Percentiles rank a stretch among this genome's conserved stretches.
phyloP scores from a whole-genome alignment of 64 coral and sea anemone genomes.

The Montipora foliosa region DNA sequence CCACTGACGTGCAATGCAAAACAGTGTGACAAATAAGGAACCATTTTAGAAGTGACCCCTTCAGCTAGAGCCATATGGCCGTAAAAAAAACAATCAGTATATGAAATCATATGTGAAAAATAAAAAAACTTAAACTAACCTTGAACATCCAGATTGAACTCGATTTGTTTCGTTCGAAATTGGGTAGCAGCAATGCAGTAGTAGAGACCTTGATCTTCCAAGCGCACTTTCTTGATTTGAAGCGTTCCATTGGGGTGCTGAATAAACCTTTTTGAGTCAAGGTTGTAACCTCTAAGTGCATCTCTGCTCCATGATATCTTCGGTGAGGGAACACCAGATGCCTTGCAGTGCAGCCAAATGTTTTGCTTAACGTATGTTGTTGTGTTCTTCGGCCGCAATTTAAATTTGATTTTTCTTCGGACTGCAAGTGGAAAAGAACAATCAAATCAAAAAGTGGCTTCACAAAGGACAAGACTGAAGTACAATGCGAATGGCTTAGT shows the following conservation, averaged over 20 bases:
- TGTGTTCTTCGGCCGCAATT: conserved; percentile 81
- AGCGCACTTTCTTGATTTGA: conserved; percentile 55
- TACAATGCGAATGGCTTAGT: too few species aligned
- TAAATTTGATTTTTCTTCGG: too few species aligned
- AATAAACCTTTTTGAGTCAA: conserved; percentile 46
- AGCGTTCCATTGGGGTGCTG: conserved; percentile 76
- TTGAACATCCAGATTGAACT: conserved; percentile 42
- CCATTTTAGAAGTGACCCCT: too few species aligned
- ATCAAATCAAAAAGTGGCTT: too few species aligned
- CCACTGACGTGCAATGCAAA: too few species aligned
- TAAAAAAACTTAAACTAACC: conserved; percentile 10
- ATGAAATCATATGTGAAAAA: too few species aligned
- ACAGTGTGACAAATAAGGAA: too few species aligned
- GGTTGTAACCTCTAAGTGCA: conserved; percentile 26
- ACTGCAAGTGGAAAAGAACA: too few species aligned
- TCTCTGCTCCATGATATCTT: conserved; percentile 78
- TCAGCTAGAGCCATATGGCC: too few species aligned
- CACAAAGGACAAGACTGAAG: too few species aligned
- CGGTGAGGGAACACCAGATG: conserved; percentile 77
- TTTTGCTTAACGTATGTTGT: conserved; percentile 48
- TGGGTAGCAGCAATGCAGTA: conserved; percentile 79
- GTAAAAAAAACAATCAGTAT: too few species aligned
- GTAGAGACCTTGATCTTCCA: conserved; percentile 54
- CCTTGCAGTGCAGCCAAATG: conserved; percentile 85
- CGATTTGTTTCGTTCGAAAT: conserved; percentile 30